phyloP scores from a whole-genome alignment of 2,797 vertebrate species.

The Carduelis carduelis region DNA sequence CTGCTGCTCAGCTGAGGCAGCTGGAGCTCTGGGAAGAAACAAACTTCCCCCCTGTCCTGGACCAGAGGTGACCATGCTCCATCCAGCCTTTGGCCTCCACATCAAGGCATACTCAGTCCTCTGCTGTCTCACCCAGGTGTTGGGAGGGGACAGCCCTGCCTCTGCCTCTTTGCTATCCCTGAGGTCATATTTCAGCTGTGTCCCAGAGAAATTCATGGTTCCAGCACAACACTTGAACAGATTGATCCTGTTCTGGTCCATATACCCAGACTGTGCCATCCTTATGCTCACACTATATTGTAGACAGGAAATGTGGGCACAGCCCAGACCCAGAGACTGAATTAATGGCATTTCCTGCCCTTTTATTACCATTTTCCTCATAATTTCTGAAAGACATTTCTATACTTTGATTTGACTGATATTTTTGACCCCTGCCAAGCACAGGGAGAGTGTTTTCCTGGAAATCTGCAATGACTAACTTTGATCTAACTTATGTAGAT shows the following conservation, averaged over 20 bases:
- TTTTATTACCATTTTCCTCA: neutral
- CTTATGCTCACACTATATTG: fast-evolving
- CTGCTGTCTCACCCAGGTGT: neutral
- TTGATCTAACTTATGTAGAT: neutral
- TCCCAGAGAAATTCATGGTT: neutral
- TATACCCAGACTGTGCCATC: fast-evolving
- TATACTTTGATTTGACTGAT: neutral
- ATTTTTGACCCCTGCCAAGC: neutral
- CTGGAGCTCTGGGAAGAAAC: neutral
- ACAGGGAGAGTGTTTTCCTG: neutral
- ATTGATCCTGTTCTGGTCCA: neutral
- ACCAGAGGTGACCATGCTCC: neutral
- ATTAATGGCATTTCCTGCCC: neutral
- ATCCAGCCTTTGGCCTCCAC: neutral
- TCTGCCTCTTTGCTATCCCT: neutral
- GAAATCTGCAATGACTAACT: neutral
- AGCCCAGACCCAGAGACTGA: neutral
- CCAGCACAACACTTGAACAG: neutral
- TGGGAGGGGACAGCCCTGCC: neutral
- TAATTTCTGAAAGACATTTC: neutral
- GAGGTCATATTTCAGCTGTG: neutral
- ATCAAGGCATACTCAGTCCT: neutral
- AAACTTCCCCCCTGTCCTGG: fast-evolving
- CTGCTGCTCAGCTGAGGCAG: neutral
- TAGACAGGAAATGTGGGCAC: neutral